Conservation (phyloP, 2,113 vertebrate species). For the Entelurus aequoreus region DNA sequence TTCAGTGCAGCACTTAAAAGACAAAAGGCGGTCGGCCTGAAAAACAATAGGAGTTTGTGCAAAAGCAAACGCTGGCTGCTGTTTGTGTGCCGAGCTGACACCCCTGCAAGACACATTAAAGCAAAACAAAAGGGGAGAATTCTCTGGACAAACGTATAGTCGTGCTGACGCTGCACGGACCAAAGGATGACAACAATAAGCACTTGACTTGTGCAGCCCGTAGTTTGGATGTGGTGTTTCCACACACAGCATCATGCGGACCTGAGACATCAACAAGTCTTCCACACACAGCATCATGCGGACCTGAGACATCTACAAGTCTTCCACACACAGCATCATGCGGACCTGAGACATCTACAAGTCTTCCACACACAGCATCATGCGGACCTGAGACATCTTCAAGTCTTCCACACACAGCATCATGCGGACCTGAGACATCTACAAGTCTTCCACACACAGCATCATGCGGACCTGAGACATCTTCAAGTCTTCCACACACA, state of each 20-base stretch:
- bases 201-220: constrained; percentile 36
- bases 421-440: constrained; percentile 46
- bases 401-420: constrained; percentile 32
- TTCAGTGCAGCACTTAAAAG: constrained; percentile 8
- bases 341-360: constrained; percentile 38
- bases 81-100: constrained; percentile 18
- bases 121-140: constrained; percentile 40
- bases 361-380: constrained; percentile 39
- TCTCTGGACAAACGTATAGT: constrained; percentile 36
- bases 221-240: constrained; percentile 20
- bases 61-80: constrained; percentile 22
- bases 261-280: constrained; percentile 30
- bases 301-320: constrained; percentile 33
- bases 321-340: constrained; percentile 49
- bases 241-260: constrained; percentile 39
- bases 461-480: constrained; percentile 49
- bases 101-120: constrained; percentile 39
- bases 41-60: constrained; percentile 32
- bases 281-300: constrained; percentile 51
- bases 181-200: constrained; percentile 27
- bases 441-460: constrained; percentile 26
- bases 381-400: constrained; percentile 43
- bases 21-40: constrained; percentile 40
- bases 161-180: constrained; percentile 30
- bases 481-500: constrained; percentile 26